A percentile compares a stretch with the other conserved stretches of the same genome.
These are phyloP conservation scores for Actenoides hombroni DNA, from an alignment of 2,113 vertebrate genomes.

Conservation along the genomic window DNA sequence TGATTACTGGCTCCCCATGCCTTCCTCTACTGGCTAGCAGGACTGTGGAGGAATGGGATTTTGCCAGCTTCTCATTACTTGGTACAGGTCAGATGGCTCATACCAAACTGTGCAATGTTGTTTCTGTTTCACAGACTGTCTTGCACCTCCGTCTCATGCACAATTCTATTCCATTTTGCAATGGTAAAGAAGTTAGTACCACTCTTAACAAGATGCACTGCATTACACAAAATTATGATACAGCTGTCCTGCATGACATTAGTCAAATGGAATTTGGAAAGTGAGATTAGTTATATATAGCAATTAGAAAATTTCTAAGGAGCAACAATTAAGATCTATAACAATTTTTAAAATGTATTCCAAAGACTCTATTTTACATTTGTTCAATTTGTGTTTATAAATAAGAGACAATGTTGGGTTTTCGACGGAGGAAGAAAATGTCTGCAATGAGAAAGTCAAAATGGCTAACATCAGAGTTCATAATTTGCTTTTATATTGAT, in stretches of 20 bases:
- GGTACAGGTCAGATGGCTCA: not conserved
- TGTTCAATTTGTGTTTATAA: not conserved
- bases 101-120: not conserved
- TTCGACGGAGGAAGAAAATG: not conserved
- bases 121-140: not conserved
- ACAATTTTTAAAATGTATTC: not conserved
- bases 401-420: not conserved
- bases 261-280: not conserved
- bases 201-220: not conserved
- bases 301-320: not conserved
- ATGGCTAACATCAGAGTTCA: not conserved
- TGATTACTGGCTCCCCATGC: not conserved
- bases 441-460: not conserved
- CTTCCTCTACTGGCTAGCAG: not conserved
- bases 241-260: accelerated
- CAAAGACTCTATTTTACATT: not conserved
- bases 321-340: not conserved
- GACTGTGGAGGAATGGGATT: not conserved
- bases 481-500: not conserved
- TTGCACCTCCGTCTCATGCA: not conserved
- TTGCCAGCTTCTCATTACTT: not conserved
- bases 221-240: not conserved
- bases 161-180: not conserved
- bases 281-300: not conserved
- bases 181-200: not conserved